Conservation (phyloP, 2,113 vertebrate species). For the Chauna torquata region DNA sequence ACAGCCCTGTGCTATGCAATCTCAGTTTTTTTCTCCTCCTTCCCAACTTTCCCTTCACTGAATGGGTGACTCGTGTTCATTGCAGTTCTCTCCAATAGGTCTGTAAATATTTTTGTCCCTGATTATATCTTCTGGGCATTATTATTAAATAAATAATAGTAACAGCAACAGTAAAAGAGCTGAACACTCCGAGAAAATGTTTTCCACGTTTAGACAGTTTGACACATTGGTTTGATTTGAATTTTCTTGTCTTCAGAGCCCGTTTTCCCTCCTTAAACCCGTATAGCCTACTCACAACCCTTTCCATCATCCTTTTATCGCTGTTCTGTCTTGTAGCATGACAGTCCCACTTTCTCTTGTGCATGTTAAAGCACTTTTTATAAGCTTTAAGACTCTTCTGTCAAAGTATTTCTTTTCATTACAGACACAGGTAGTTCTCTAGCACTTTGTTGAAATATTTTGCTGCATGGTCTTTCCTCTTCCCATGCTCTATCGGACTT, state of each 20-base stretch:
- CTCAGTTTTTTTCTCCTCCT: neutral
- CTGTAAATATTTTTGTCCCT: neutral
- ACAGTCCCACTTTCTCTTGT: neutral
- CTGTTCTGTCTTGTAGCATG: neutral
- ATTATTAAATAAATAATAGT: neutral
- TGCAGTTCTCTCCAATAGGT: no score
- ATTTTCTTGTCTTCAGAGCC: neutral
- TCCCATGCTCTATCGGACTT: neutral
- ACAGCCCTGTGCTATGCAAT: neutral
- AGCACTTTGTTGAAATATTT: neutral
- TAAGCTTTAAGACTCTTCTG: neutral
- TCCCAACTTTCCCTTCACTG: neutral
- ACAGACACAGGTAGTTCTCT: neutral
- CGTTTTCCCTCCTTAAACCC: neutral
- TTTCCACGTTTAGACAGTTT: neutral
- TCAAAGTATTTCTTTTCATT: neutral
- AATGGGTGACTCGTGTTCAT: neutral
- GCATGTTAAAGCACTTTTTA: neutral
- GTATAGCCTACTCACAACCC: neutral
- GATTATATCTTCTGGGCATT: neutral
- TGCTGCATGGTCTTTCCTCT: neutral
- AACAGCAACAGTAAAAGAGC: neutral
- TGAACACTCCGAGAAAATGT: neutral
- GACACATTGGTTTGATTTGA: neutral
- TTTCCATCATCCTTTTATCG: neutral